Percentiles rank a stretch among this genome's conserved stretches.
Evolutionary conservation across 2,113 vertebrate species (phyloP).

Genomic region (Bombycilla garrulus): DNA sequence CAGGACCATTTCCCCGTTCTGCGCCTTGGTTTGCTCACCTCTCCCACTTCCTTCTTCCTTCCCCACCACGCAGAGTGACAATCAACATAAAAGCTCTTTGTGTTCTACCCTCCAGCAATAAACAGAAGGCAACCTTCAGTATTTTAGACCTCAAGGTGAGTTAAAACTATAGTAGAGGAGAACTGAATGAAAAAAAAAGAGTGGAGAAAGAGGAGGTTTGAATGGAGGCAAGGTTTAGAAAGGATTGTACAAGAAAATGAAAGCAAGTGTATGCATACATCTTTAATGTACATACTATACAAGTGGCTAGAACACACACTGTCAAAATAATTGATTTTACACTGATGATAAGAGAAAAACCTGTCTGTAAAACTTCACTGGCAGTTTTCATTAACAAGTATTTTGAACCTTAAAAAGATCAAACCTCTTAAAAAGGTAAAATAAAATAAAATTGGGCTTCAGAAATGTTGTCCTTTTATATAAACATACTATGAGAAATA

Average conservation of each 20-base stretch:
- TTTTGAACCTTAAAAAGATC: not conserved
- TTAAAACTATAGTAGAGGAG: not conserved
- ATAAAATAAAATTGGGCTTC: not conserved
- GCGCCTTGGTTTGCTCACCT: slow-evolving; percentile 46
- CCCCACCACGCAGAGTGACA: slow-evolving; percentile 35
- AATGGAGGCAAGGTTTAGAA: not conserved
- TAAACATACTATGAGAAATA: not conserved
- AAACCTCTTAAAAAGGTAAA: not conserved
- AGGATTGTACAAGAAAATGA: not conserved
- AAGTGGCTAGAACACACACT: not conserved
- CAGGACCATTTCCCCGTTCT: slow-evolving; percentile 59
- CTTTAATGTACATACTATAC: not conserved
- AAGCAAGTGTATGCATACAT: not conserved
- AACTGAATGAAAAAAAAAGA: not conserved
- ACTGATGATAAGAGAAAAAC: not conserved
- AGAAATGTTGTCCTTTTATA: not conserved
- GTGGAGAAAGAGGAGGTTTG: not conserved
- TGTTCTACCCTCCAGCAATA: not conserved
- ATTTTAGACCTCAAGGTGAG: slow-evolving; percentile 10
- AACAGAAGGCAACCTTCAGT: not conserved
- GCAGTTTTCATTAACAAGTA: not conserved
- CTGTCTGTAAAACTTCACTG: not conserved
- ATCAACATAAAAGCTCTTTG: slow-evolving; percentile 61
- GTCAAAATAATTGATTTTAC: not conserved
- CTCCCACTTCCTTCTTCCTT: slow-evolving; percentile 18